These are phyloP conservation scores for Opisthocomus hoazin DNA, from an alignment of 2,113 vertebrate species.

Conservation along the genomic window DNA sequence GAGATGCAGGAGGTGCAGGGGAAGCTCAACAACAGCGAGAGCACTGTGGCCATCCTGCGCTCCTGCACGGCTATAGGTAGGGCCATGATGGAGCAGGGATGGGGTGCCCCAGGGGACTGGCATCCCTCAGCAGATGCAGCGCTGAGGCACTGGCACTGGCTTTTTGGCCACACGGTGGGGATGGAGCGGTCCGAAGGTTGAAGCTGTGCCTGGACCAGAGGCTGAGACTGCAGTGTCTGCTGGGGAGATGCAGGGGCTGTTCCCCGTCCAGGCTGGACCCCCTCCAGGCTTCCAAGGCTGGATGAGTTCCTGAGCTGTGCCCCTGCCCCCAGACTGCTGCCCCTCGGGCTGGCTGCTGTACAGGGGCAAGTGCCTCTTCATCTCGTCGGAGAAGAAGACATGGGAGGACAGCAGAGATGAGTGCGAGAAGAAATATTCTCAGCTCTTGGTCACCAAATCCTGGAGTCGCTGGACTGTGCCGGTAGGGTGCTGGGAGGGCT, in stretches of 20 bases:
- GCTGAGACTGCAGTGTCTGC: background rate
- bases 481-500: background rate
- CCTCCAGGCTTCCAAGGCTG: too few relatives aligned
- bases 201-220: background rate
- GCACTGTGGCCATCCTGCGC: background rate
- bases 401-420: conserved; percentile 50
- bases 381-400: conserved; percentile 41
- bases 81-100: background rate
- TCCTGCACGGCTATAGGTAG: conserved; percentile 37
- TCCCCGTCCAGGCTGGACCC: too few relatives aligned
- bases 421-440: conserved; percentile 28
- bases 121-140: background rate
- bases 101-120: background rate
- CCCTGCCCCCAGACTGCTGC: conserved; percentile 17
- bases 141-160: background rate
- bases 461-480: conserved; percentile 57
- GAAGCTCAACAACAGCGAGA: conserved; percentile 4
- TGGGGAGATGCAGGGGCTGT: background rate
- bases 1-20: background rate
- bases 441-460: conserved; percentile 48
- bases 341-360: conserved; percentile 44
- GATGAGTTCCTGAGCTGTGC: background rate
- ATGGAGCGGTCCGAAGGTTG: background rate
- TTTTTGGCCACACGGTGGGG: background rate
- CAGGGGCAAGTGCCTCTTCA: conserved; percentile 43